Evolutionary conservation across 2,797 vertebrate species (phyloP), one percentile per base, ranked within the genome.

Genomic region (Pipistrellus pipistrellus): DNA sequence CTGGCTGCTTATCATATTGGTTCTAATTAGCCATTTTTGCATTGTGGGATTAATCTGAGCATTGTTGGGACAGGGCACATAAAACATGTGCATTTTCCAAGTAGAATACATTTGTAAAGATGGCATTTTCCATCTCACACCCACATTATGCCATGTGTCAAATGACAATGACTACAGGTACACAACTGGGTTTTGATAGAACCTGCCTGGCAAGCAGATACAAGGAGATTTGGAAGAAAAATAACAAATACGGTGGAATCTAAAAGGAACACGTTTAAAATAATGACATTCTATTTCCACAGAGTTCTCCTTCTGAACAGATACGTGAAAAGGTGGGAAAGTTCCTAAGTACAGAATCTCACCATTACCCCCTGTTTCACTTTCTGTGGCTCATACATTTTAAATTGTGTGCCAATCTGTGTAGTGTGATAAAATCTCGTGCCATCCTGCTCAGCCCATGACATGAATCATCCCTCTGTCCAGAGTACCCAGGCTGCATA

Each of bases 1-100:
- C 98, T 98, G 97, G 92, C 95, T 98, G 97, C 97, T 98, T 98
- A 98, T 99, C 98, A 98, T 96, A 97, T 98, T 98, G 97, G n/a
- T 96, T 97, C 92, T 98, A 98, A 98, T 99, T 99, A 99, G 98
- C 93, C 95, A 95, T 88, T 98, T 97, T 97, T 97, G 15, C 84
- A 91, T 95, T 96, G 91, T 73, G 44, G 90, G 82, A 98, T 98
- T 98, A 98, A 96, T 97, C 81, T 55, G 91, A 97, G 84, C 4
- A 41, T 64, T 96, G 51, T 78, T 88, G 76, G 88, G 84, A 95
- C 48, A 94, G 64, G 62, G 30, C 66, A 92, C 62, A 96, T 89
- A 78, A 96, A 96, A 4, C n/a, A 76, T 76, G 23, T 77, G 76
- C 55, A 94, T 96, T 96, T 96, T 91, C 69, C 44, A 95, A 97